phyloP scores from a whole-genome alignment of 2,888 invertebrate species.

The Bhutanitis thaidina region DNA sequence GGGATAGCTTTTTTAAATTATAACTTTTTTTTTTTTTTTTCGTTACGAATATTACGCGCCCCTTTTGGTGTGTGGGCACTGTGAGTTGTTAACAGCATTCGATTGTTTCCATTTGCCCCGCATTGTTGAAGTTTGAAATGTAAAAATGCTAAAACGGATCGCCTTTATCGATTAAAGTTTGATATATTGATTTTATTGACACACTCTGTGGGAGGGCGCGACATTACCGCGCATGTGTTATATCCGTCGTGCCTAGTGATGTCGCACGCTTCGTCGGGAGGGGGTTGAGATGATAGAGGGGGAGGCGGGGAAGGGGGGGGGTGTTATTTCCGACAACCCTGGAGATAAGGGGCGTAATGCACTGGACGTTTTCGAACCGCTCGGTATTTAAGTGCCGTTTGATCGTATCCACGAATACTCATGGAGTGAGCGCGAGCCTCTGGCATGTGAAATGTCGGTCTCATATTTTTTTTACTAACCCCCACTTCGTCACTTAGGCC shows the following conservation, averaged over 20 bases:
- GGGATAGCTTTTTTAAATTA: conserved; percentile 71
- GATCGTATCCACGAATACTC: conserved; percentile 10
- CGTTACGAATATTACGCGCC: conserved; percentile 69
- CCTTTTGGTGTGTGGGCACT: conserved; percentile 59
- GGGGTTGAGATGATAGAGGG: too few relatives aligned
- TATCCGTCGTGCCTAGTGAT: conserved; percentile 10
- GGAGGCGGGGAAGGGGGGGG: too few relatives aligned
- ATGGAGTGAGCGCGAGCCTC: conserved; percentile 2
- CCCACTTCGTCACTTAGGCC: conserved; percentile 33
- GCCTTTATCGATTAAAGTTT: not conserved
- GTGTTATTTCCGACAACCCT: not conserved
- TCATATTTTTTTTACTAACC: conserved; percentile 18
- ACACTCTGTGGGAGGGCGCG: not conserved
- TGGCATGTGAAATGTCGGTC: conserved; percentile 19
- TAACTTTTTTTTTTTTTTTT: conserved; percentile 40
- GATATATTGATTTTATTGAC: not conserved
- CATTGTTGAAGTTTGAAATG: conserved; percentile 27
- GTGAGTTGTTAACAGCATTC: conserved; percentile 46
- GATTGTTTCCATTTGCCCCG: conserved; percentile 40
- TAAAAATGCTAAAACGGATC: not conserved
- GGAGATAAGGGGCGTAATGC: conserved; percentile 7
- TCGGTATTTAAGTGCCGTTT: conserved; percentile 4
- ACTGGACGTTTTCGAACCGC: conserved; percentile 12
- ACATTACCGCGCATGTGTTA: not conserved
- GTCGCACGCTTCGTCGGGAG: conserved; percentile 11